Conservation (phyloP, 2,888 invertebrate genomes). For the Netelia fuscicornis region DNA sequence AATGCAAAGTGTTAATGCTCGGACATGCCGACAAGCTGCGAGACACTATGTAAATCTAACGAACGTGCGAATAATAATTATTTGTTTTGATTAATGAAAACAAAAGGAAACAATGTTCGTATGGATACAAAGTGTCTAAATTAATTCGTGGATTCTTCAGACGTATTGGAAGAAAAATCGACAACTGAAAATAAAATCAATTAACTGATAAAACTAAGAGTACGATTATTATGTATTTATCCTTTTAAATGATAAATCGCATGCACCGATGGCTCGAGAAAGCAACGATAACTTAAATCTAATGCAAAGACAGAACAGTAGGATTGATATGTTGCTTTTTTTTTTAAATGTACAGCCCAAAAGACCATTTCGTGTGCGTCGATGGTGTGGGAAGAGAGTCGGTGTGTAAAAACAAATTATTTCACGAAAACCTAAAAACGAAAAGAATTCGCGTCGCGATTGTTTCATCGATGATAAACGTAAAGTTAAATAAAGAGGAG, state of each 20-base stretch:
- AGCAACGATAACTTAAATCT: slow-evolving; percentile 35
- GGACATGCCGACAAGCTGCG: slow-evolving; percentile 75
- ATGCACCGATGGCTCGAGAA: slow-evolving; percentile 61
- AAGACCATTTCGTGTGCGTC: slow-evolving; percentile 53
- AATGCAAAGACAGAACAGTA: slow-evolving; percentile 52
- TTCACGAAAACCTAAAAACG: slow-evolving; percentile 30
- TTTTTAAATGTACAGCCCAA: slow-evolving; percentile 43
- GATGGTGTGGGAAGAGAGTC: slow-evolving; percentile 27
- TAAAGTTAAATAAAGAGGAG: slow-evolving; percentile 40
- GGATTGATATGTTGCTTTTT: not conserved
- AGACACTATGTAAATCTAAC: slow-evolving; percentile 68
- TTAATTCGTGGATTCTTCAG: slow-evolving; percentile 3
- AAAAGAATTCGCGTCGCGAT: slow-evolving; percentile 5
- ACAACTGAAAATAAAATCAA: slow-evolving; percentile 30
- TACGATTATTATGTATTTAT: not conserved
- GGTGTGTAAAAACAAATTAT: slow-evolving; percentile 21
- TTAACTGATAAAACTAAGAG: slow-evolving; percentile 7
- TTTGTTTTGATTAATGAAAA: not conserved
- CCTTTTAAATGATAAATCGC: slow-evolving; percentile 28
- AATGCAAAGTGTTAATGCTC: slow-evolving; percentile 75
- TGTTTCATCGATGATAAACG: not conserved
- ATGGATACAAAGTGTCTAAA: slow-evolving; percentile 11
- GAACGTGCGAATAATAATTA: slow-evolving; percentile 66
- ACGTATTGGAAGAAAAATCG: not conserved
- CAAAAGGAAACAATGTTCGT: slow-evolving; percentile 17